These are phyloP conservation scores for Littorina saxatilis DNA, from an alignment of 1,140 invertebrate genomes.

Conservation along the genomic window DNA sequence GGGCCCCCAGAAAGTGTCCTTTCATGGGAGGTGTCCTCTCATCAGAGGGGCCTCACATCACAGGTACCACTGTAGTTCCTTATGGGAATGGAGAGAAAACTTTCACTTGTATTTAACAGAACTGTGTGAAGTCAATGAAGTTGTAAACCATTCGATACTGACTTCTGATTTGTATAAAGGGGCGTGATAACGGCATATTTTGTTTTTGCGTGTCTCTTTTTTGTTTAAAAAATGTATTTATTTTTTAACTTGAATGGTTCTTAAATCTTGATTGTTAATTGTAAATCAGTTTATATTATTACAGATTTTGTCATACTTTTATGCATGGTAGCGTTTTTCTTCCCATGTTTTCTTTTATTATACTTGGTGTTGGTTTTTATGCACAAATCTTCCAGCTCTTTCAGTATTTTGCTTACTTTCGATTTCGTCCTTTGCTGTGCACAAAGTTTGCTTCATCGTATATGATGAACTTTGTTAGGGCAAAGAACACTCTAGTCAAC, in stretches of 20 bases:
- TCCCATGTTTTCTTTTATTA: not conserved
- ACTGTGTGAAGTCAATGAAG: no score
- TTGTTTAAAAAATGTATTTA: not conserved
- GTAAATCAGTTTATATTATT: not conserved
- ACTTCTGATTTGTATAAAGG: no score
- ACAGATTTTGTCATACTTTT: not conserved
- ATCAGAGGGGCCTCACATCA: no score
- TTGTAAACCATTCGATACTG: no score
- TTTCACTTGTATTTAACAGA: no score
- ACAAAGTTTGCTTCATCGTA: not conserved
- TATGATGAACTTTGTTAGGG: not conserved
- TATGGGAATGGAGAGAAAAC: no score
- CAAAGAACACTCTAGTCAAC: not conserved
- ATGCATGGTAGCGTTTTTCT: not conserved
- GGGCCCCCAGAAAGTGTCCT: no score
- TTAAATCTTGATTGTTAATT: not conserved
- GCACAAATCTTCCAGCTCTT: not conserved
- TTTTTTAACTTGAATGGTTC: not conserved
- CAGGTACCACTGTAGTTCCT: no score
- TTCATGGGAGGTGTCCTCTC: no score
- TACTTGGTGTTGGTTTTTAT: not conserved
- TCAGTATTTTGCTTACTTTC: not conserved
- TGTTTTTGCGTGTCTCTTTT: not conserved
- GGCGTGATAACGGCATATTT: not conserved
- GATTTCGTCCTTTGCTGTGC: not conserved